Percentiles rank a stretch among this genome's conserved stretches.
phyloP scores from a whole-genome alignment of 2,797 vertebrate species.

The Chromobotia macracanthus region DNA sequence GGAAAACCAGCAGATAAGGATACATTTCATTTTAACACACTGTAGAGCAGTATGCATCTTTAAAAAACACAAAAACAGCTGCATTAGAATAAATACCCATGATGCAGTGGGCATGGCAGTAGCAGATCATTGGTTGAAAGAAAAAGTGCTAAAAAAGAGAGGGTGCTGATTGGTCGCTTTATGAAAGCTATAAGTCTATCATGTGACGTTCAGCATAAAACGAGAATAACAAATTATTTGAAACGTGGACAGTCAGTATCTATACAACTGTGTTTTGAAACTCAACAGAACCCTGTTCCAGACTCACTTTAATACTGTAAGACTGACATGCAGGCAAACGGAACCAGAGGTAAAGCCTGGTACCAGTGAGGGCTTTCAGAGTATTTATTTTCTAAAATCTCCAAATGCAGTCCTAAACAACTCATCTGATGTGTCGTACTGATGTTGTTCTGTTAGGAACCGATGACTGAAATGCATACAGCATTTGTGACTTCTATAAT shows the following conservation, averaged over 20 bases:
- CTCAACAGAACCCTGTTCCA: slow-evolving; percentile 4
- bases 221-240: not conserved
- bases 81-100: slow-evolving; percentile 36
- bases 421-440: not conserved
- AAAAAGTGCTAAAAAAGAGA: not conserved
- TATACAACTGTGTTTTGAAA: slow-evolving; percentile 11
- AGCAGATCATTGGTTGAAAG: slow-evolving; percentile 23
- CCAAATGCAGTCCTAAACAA: not conserved
- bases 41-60: slow-evolving; percentile 7
- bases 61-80: slow-evolving; percentile 28
- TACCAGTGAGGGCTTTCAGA: not conserved
- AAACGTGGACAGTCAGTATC: slow-evolving; percentile 1
- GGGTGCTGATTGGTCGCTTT: slow-evolving; percentile 31
- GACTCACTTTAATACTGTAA: slow-evolving; percentile 21
- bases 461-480: slow-evolving; percentile 15
- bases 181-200: slow-evolving; percentile 36
- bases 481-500: not conserved
- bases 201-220: slow-evolving; percentile 9
- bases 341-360: slow-evolving; percentile 1
- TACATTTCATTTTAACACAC: slow-evolving; percentile 9
- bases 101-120: slow-evolving; percentile 34
- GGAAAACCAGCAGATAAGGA: slow-evolving; percentile 7
- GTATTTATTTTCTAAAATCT: not conserved
- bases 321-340: not conserved
- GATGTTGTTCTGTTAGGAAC: not conserved